These are phyloP conservation scores for Esox niger DNA, from an alignment of 2,113 vertebrate genomes.

Conservation along the genomic window DNA sequence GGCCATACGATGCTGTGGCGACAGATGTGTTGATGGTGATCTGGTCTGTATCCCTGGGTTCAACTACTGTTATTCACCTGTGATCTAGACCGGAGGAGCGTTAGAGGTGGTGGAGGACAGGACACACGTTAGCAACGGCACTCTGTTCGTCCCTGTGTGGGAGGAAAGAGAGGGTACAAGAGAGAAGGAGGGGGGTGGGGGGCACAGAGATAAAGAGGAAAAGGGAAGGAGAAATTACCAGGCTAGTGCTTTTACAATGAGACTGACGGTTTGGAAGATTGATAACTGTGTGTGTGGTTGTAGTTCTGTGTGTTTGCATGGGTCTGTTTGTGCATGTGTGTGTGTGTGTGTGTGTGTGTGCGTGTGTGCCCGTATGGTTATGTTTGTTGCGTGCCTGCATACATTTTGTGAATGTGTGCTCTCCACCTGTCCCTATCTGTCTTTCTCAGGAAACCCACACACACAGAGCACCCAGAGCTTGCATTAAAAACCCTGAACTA, in stretches of 20 bases:
- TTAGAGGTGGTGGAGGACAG: neutral
- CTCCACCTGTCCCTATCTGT: neutral
- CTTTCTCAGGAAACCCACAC: slow-evolving; percentile 3
- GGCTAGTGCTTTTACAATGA: neutral
- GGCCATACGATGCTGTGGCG: neutral
- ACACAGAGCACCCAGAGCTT: slow-evolving; percentile 8
- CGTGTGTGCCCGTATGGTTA: slow-evolving; percentile 8
- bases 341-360: neutral
- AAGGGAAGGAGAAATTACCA: neutral
- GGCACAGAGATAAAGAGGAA: neutral
- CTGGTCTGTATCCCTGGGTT: neutral
- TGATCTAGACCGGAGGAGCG: neutral
- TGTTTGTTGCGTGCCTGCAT: neutral
- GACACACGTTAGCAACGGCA: neutral
- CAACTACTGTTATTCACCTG: neutral
- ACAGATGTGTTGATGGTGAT: slow-evolving; percentile 3
- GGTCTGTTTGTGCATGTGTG: neutral
- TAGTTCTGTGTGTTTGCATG: slow-evolving; percentile 25
- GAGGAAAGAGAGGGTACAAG: neutral
- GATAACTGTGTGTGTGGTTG: slow-evolving; percentile 17
- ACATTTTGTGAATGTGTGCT: neutral
- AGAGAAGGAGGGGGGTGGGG: neutral
- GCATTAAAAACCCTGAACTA: neutral
- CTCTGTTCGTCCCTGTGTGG: neutral
- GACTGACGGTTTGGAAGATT: slow-evolving; percentile 20